These are phyloP conservation scores for Numenius phaeopus DNA, from an alignment of 2,797 vertebrate genomes.

Conservation along the genomic window DNA sequence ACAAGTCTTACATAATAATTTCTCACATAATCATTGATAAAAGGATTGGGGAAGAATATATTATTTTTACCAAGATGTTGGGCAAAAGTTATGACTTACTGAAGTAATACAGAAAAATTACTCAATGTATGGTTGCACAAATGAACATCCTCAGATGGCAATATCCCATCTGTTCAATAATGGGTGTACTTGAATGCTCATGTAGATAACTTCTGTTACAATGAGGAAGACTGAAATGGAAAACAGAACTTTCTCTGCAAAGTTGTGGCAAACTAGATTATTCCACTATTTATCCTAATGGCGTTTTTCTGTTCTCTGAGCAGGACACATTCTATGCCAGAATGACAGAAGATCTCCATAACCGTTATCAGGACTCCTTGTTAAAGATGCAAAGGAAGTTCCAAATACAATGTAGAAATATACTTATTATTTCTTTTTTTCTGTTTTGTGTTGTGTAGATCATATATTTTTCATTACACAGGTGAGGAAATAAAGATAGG, in stretches of 20 bases:
- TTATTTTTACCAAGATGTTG: neutral
- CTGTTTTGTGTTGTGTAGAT: neutral
- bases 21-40: neutral
- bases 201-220: neutral
- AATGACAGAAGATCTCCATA: neutral
- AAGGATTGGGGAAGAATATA: neutral
- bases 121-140: neutral
- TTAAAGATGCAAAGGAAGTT: neutral
- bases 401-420: neutral
- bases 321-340: rapidly evolving
- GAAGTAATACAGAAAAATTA: neutral
- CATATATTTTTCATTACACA: neutral
- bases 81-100: neutral
- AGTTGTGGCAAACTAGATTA: neutral
- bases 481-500: neutral
- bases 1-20: neutral
- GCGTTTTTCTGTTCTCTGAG: neutral
- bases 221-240: neutral
- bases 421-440: neutral
- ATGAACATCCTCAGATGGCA: neutral
- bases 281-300: neutral
- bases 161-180: neutral
- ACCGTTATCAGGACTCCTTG: neutral
- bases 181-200: neutral
- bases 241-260: neutral